Evolutionary conservation across 2,888 invertebrate genomes (phyloP).

Genomic region (Nebria salina): DNA sequence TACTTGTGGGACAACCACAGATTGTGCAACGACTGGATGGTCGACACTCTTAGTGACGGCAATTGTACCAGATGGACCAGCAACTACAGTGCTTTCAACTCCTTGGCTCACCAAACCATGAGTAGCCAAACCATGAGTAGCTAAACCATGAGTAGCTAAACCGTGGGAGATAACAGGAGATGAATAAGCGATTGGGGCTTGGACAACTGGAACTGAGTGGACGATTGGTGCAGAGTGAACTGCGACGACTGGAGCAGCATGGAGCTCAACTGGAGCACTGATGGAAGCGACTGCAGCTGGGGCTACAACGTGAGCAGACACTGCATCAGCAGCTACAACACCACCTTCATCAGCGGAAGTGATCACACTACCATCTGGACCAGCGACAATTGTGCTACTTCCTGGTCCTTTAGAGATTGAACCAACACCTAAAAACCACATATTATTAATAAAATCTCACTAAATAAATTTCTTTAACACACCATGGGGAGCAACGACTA

Average conservation of each 20-base stretch:
- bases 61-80: constrained; percentile 41
- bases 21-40: constrained; percentile 8
- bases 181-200: not conserved
- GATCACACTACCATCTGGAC: constrained; percentile 60
- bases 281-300: constrained; percentile 48
- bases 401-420: constrained; percentile 59
- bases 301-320: constrained; percentile 47
- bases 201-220: not conserved
- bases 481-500: constrained; percentile 31
- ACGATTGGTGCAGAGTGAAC: constrained; percentile 14
- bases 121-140: not conserved
- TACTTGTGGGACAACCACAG: constrained; percentile 15
- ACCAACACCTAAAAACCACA: constrained; percentile 53
- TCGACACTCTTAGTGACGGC: constrained; percentile 21
- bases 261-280: constrained; percentile 25
- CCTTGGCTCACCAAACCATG: not conserved
- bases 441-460: not conserved
- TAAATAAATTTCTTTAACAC: not conserved
- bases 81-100: constrained; percentile 35
- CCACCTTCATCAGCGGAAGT: constrained; percentile 54
- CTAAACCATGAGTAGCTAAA: not conserved
- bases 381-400: constrained; percentile 59
- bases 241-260: constrained; percentile 28
- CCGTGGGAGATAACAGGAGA: constrained; percentile 8
- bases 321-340: constrained; percentile 50